Evolutionary conservation across 23 tunicate species (phyloP).

Genomic region (Corella eumyota): DNA sequence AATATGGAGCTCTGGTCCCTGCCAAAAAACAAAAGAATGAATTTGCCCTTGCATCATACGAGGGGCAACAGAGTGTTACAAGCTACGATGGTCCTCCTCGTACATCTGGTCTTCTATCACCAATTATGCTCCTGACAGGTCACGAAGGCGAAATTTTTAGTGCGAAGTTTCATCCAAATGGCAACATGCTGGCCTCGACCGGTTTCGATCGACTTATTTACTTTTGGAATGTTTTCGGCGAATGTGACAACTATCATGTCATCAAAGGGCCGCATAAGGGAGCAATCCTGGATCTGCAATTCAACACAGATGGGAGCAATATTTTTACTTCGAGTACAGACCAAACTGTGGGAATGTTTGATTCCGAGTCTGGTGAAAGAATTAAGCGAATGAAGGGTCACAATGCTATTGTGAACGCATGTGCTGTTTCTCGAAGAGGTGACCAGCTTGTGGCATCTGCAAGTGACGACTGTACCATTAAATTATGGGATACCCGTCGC

Average conservation of each 20-base stretch:
- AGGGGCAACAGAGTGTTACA: conserved; percentile 15
- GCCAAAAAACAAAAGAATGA: conserved; percentile 21
- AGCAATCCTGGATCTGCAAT: conserved; percentile 75
- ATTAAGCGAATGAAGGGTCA: conserved; percentile 96
- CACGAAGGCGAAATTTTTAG: conserved; percentile 89
- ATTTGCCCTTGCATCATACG: conserved; percentile 7
- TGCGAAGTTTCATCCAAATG: conserved; percentile 85
- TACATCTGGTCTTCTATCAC: conserved; percentile 80
- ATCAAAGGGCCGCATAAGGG: conserved; percentile 83
- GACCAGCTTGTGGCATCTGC: conserved; percentile 86
- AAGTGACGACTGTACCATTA: conserved; percentile 88
- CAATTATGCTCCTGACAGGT: conserved; percentile 85
- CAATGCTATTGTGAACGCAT: conserved; percentile 78
- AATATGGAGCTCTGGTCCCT: conserved; percentile 48
- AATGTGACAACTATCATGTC: conserved; percentile 80
- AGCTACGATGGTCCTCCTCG: conserved; percentile 47
- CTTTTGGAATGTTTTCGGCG: conserved; percentile 91
- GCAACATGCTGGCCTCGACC: conserved; percentile 68
- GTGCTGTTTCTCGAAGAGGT: conserved; percentile 59
- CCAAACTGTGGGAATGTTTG: conserved; percentile 95
- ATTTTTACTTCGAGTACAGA: conserved; percentile 84
- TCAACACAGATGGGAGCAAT: conserved; percentile 73
- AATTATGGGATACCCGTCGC: conserved; percentile 82
- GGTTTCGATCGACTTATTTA: conserved; percentile 75
- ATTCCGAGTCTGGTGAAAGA: conserved; percentile 77